These are phyloP conservation scores for Hydrolagus affinis DNA, from an alignment of 2,113 vertebrate species.

Conservation along the genomic window DNA sequence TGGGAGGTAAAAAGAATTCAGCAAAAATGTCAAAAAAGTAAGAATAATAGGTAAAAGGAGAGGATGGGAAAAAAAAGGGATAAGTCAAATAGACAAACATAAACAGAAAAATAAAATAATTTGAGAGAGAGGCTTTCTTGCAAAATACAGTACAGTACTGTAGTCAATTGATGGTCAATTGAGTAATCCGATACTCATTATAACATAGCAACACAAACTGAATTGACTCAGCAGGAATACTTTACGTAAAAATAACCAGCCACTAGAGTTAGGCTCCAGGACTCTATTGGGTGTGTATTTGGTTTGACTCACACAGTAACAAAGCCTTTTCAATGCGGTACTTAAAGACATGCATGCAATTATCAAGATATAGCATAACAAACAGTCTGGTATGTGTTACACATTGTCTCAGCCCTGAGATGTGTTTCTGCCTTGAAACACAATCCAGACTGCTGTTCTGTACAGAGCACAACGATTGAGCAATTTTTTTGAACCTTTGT, in stretches of 20 bases:
- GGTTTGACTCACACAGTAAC: not conserved
- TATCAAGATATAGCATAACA: not conserved
- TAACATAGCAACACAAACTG: not conserved
- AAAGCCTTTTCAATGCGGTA: not conserved
- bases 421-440: no score
- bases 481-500: no score
- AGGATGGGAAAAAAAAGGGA: not conserved
- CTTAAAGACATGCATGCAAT: not conserved
- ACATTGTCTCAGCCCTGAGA: no score
- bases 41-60: no score
- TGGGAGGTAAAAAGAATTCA: no score
- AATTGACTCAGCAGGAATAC: not conserved
- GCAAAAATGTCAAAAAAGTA: no score
- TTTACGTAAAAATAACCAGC: not conserved
- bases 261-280: not conserved
- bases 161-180: not conserved
- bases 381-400: not conserved
- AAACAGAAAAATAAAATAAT: not conserved
- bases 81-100: not conserved
- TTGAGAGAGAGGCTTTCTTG: not conserved
- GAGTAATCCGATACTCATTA: constrained; percentile 11
- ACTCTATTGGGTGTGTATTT: not conserved
- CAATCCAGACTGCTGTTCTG: no score
- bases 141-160: constrained; percentile 9
- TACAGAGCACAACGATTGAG: no score